These are phyloP conservation scores for Callyntrura guangdongensis DNA, from an alignment of 2,888 invertebrate genomes.

Conservation along the genomic window DNA sequence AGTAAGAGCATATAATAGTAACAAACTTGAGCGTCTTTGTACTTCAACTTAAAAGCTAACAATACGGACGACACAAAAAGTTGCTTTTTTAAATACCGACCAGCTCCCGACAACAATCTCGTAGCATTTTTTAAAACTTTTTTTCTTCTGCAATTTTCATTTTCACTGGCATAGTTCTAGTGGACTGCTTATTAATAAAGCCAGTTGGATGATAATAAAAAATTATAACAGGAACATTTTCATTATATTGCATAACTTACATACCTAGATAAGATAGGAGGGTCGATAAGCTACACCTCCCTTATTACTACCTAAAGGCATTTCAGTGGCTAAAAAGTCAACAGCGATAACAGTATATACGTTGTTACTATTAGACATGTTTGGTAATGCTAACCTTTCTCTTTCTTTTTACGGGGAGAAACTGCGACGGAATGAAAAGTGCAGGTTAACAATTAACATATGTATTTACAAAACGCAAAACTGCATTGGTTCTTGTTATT, in stretches of 20 bases:
- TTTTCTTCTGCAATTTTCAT: neutral
- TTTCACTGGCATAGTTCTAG: neutral
- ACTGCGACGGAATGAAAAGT: neutral
- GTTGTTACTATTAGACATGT: neutral
- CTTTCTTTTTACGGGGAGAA: neutral
- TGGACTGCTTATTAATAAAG: neutral
- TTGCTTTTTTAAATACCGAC: constrained; percentile 7
- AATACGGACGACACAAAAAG: constrained; percentile 5
- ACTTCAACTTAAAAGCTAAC: neutral
- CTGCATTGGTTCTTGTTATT: neutral
- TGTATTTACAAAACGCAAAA: neutral
- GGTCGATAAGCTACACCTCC: too few species aligned
- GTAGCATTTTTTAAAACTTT: neutral
- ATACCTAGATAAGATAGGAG: neutral
- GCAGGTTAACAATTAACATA: constrained; percentile 27
- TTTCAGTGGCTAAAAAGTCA: too few species aligned
- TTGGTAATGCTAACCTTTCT: constrained; percentile 1
- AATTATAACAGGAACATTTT: too few species aligned
- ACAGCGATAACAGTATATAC: neutral
- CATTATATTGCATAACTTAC: too few species aligned
- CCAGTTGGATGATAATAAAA: neutral
- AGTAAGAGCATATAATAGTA: constrained; percentile 36
- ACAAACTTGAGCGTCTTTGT: constrained; percentile 8
- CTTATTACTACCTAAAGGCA: too few species aligned
- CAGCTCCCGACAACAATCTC: constrained; percentile 1